Conservation (phyloP, 1,140 invertebrate species). For the Spodoptera frugiperda region DNA sequence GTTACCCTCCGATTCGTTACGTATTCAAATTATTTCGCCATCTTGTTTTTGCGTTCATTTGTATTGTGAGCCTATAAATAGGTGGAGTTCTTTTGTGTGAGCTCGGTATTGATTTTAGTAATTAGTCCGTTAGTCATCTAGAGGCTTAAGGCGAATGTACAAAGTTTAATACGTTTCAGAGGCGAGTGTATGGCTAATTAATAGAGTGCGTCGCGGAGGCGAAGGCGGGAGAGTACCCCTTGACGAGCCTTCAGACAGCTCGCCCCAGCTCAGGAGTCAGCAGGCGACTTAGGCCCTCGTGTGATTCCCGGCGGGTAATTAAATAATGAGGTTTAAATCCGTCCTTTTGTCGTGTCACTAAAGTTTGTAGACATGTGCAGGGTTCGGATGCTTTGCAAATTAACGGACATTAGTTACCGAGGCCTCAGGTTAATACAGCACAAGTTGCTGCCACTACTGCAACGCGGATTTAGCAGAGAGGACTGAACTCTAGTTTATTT, state of each 20-base stretch:
- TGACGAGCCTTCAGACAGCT: slow-evolving; percentile 73
- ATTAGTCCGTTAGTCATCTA: slow-evolving; percentile 55
- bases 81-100: slow-evolving; percentile 65
- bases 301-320: slow-evolving; percentile 77
- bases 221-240: slow-evolving; percentile 65
- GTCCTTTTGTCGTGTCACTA: slow-evolving; percentile 61
- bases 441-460: not conserved
- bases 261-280: slow-evolving; percentile 61
- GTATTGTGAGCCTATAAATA: slow-evolving; percentile 71
- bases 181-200: slow-evolving; percentile 73
- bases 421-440: slow-evolving; percentile 8
- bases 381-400: slow-evolving; percentile 21
- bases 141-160: slow-evolving; percentile 48
- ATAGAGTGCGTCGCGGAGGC: slow-evolving; percentile 67
- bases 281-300: slow-evolving; percentile 68
- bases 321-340: slow-evolving; percentile 78
- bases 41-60: slow-evolving; percentile 81
- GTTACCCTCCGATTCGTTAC: slow-evolving; percentile 84
- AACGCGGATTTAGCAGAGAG: too few species aligned
- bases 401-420: slow-evolving; percentile 18
- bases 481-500: too few species aligned
- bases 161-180: slow-evolving; percentile 5
- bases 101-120: slow-evolving; percentile 69
- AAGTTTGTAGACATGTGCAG: slow-evolving; percentile 42
- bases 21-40: slow-evolving; percentile 85